Conservation (phyloP, 2,797 vertebrate species). For the Mormyrus proboscirostris region DNA sequence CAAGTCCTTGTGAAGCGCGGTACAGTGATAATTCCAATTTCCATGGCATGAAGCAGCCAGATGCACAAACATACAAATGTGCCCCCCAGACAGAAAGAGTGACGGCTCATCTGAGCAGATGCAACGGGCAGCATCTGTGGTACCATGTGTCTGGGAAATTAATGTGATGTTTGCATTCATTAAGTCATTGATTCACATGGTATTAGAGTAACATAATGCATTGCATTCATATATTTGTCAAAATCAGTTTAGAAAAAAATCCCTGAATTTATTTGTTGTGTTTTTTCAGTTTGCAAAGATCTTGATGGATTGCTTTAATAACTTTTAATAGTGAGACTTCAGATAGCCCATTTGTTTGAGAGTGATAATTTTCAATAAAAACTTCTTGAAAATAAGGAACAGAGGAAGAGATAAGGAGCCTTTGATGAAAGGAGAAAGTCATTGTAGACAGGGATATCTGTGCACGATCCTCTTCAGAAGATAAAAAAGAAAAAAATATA, state of each 20-base stretch:
- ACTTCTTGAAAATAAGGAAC: neutral
- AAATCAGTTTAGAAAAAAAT: neutral
- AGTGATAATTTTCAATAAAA: neutral
- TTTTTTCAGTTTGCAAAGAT: neutral
- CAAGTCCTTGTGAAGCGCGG: neutral
- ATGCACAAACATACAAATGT: neutral
- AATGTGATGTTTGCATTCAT: conserved; percentile 4
- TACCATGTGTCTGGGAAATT: neutral
- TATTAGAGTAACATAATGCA: neutral
- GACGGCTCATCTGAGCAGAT: conserved; percentile 11
- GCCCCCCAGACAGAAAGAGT: neutral
- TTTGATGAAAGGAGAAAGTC: neutral
- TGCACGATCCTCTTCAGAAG: neutral
- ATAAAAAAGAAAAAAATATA: neutral
- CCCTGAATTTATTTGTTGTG: neutral
- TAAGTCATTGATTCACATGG: conserved; percentile 3
- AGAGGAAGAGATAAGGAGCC: neutral
- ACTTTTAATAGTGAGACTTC: neutral
- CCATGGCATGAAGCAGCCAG: conserved; percentile 1
- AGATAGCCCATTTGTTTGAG: neutral
- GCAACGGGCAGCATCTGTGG: neutral
- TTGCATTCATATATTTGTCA: neutral
- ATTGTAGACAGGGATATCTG: neutral
- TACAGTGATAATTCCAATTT: conserved; percentile 9
- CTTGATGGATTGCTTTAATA: neutral